Conservation (phyloP, 1,140 invertebrate genomes). For the Tetramorium parvispinum region DNA sequence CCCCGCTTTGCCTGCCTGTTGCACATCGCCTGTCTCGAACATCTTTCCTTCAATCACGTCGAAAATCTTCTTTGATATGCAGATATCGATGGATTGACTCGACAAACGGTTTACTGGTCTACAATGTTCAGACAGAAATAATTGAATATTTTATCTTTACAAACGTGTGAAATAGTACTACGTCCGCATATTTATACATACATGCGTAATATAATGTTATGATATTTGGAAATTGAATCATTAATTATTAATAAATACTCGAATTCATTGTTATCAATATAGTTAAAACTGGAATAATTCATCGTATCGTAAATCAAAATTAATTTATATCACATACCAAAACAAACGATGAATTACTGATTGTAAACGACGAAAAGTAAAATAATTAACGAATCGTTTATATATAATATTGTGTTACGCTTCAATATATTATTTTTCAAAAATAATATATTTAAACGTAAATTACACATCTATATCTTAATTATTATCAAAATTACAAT, state of each 20-base stretch:
- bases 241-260: neutral
- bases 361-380: neutral
- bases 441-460: neutral
- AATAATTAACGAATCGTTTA: neutral
- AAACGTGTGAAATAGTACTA: neutral
- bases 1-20: conserved; percentile 63
- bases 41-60: conserved; percentile 24
- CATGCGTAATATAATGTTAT: neutral
- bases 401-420: neutral
- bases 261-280: neutral
- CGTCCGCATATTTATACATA: neutral
- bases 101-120: neutral
- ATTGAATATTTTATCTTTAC: neutral
- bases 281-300: neutral
- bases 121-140: too few relatives aligned
- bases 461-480: neutral
- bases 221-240: neutral
- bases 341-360: conserved; percentile 1
- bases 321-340: neutral
- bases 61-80: conserved; percentile 35
- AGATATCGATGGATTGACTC: neutral
- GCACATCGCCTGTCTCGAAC: conserved; percentile 57
- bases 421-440: neutral
- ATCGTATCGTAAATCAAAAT: conserved; percentile 18
- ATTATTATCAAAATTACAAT: neutral